A percentile compares a stretch with the other conserved stretches of the same genome.
These are phyloP conservation scores for Paedocypris sp. DNA, from an alignment of 2,113 vertebrate species.

Conservation along the genomic window DNA sequence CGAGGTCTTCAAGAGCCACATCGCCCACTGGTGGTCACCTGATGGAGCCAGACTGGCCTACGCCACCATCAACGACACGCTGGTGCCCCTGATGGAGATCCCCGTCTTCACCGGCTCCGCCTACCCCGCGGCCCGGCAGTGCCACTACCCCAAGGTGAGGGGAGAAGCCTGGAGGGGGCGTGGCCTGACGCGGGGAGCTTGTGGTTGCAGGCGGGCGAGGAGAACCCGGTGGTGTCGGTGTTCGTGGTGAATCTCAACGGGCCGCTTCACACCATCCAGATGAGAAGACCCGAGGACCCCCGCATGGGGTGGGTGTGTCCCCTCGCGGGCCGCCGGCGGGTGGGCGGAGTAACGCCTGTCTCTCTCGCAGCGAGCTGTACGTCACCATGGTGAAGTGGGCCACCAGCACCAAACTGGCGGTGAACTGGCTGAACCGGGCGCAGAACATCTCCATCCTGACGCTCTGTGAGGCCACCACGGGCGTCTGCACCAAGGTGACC, in stretches of 20 bases:
- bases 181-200: neutral
- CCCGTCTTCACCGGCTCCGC: slow-evolving; percentile 73
- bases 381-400: slow-evolving; percentile 98
- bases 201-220: slow-evolving; percentile 72
- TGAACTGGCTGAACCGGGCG: slow-evolving; percentile 93
- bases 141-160: slow-evolving; percentile 91
- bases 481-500: slow-evolving; percentile 94
- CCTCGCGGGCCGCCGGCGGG: too few species aligned
- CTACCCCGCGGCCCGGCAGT: slow-evolving; percentile 78
- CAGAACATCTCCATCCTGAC: slow-evolving; percentile 95
- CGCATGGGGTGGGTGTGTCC: slow-evolving; percentile 84
- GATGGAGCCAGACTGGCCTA: slow-evolving; percentile 86
- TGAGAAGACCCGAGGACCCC: slow-evolving; percentile 82
- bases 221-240: slow-evolving; percentile 85
- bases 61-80: slow-evolving; percentile 85
- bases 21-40: slow-evolving; percentile 97
- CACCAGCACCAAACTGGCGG: slow-evolving; percentile 87
- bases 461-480: slow-evolving; percentile 86
- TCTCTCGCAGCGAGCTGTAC: slow-evolving; percentile 76
- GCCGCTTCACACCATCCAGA: slow-evolving; percentile 85
- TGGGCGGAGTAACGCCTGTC: neutral
- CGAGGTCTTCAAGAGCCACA: slow-evolving; percentile 84
- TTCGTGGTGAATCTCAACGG: slow-evolving; percentile 90
- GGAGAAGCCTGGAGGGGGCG: neutral
- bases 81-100: slow-evolving; percentile 89